Evolutionary conservation across 2,797 vertebrate genomes (phyloP).

Genomic region (Setipinna tenuifilis): DNA sequence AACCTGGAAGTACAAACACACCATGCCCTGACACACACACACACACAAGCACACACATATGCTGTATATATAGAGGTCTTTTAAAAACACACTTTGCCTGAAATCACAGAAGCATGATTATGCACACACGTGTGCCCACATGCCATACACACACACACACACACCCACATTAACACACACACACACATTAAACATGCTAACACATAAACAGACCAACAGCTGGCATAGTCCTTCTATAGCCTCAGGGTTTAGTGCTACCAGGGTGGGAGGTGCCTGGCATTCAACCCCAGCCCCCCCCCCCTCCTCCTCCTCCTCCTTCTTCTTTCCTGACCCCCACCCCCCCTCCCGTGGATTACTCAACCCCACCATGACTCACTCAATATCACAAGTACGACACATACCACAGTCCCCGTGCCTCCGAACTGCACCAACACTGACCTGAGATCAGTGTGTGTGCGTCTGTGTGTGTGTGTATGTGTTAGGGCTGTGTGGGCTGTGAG

Average conservation of each 20-base stretch:
- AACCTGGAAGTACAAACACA: neutral
- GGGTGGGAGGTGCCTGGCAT: neutral
- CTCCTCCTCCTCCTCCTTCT: neutral
- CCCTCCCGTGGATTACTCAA: neutral
- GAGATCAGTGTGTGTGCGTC: neutral
- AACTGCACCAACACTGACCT: neutral
- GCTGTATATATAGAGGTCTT: neutral
- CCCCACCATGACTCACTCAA: neutral
- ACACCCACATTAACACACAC: neutral
- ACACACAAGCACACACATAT: neutral
- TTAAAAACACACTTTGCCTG: neutral
- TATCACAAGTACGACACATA: constrained; percentile 7
- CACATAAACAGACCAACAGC: neutral
- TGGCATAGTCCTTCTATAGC: neutral
- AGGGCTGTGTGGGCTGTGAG: neutral
- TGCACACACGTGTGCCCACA: constrained; percentile 11
- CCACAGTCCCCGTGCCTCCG: neutral
- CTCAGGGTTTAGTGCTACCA: neutral
- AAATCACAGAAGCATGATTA: constrained; percentile 22
- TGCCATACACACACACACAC: neutral
- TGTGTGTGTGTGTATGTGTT: too few relatives aligned
- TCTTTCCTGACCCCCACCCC: too few relatives aligned
- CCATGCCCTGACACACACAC: neutral
- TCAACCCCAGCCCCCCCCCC: neutral
- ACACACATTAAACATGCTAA: neutral